phyloP scores from a whole-genome alignment of 1,140 invertebrate species.

The Temnothorax curvispinosus region DNA sequence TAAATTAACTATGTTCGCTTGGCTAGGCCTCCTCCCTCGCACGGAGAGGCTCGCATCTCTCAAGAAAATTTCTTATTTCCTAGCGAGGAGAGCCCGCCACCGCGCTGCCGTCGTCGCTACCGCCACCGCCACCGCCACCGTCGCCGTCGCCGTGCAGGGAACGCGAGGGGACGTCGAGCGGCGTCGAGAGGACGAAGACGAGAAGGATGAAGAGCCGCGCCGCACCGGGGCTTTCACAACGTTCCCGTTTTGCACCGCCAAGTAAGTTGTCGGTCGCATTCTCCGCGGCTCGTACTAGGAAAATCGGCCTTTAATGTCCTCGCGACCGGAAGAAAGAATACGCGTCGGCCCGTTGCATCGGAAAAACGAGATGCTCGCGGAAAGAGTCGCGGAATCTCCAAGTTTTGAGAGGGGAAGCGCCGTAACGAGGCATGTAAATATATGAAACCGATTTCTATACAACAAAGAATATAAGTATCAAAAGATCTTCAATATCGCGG shows the following conservation, averaged over 20 bases:
- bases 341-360: neutral
- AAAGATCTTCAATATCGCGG: neutral
- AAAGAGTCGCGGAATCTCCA: neutral
- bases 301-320: slow-evolving; percentile 77
- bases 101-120: slow-evolving; percentile 5
- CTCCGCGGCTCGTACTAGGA: slow-evolving; percentile 73
- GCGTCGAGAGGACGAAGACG: slow-evolving; percentile 47
- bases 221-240: slow-evolving; percentile 75
- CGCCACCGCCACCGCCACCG: slow-evolving; percentile 20
- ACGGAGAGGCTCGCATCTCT: slow-evolving; percentile 75
- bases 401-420: neutral
- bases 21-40: slow-evolving; percentile 83
- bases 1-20: slow-evolving; percentile 87
- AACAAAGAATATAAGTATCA: neutral
- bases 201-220: slow-evolving; percentile 47
- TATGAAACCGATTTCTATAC: neutral
- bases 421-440: neutral
- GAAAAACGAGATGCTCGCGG: slow-evolving; percentile 11
- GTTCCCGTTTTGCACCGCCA: slow-evolving; percentile 75
- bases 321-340: slow-evolving; percentile 70
- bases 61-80: slow-evolving; percentile 85
- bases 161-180: slow-evolving; percentile 44
- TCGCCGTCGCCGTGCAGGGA: slow-evolving; percentile 57
- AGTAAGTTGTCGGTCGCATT: slow-evolving; percentile 67
- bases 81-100: slow-evolving; percentile 74